Evolutionary conservation across 2,888 invertebrate genomes (phyloP), one percentile per base, ranked within the genome.

Genomic region (Oxyscelio sp.): DNA sequence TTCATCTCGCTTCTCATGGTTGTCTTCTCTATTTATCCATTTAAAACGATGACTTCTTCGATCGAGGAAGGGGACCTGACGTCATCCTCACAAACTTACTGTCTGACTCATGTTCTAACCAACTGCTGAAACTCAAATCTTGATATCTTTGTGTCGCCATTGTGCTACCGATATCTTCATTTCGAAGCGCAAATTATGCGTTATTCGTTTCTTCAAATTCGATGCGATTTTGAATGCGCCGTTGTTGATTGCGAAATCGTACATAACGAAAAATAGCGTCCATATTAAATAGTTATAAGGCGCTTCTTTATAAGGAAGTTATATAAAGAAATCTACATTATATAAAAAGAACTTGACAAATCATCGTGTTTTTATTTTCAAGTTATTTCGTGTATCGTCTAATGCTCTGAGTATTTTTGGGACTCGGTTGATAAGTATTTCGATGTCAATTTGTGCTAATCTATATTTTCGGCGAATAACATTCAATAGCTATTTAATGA

Each of bases 1-100:
- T 61, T 71, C 79, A 71, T 86, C 73, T 85, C 66, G 74, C 83
- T 74, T 52, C 58, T 50, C 11, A 58, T 27, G 15, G 66, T 61
- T 34, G 66, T 80, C 65, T 65, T 79, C 75, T 84, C 79, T 87
- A 84, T 73, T 85, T 85, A 78, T 90, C 89, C 88, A 89, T 90
- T 91, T 88, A 87, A 83, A 85, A 89, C 89, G 92, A 92, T 92
- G 92, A 92, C 90, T 92, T 92, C 88, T 90, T 91, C 88, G 86
- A 89, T 79, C 40, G 75, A 74, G 88, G 87, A 88, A 89, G 92
- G 90, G 90, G 85, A 87, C 77, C 89, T 93, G 93, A 93, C 93
- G 93, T 93, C 93, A 93, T 91, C 89, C 89, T 84, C 87, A 90
- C 92, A 90, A 92, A 91, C 92, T 92, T 90, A 93, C 89, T 88